Evolutionary conservation across 2,797 vertebrate species (phyloP), one percentile per base, ranked within the genome.

Genomic region (Mormyrus hasselquistii): DNA sequence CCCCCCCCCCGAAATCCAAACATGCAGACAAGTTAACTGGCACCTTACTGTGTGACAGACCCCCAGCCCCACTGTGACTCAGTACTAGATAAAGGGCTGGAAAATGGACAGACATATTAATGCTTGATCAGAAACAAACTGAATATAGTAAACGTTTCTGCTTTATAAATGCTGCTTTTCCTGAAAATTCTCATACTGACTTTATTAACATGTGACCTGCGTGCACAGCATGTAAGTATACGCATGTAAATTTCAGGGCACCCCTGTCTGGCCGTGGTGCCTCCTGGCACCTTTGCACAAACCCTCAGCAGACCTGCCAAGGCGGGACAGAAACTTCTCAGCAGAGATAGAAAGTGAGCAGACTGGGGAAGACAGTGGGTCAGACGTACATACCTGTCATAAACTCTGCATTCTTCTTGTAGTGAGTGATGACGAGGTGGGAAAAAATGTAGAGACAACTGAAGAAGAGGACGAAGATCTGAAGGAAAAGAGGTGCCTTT

Each of bases 401-500:
- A 89, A 98, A 99, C 92, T 99, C 99, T 0, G 98, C 95, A 88
- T 97, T 95, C 94, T 98, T 99, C 96, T 96, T 99, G 94, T 98
- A 99, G 94, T 94, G 96, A 44, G 97, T 97, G 92, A 99, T 96
- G 93, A 98, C 93, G 91, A 99, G 93, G 92, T 99, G 98, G 92
- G 97, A 98, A 91, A 99, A 92, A 59, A 99, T 96, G 94, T 99
- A 99, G 88, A 99, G 97, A 91, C 96, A 95, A 4, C 95, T 94
- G 47, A 99, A 99, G 90, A 99, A 96, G 91, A 99, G 96, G 4
- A 97, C 93, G 0, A 98, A 99, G 93, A 99, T 99, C 99, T 99
- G 94, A 90, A 85, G 89, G 91, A 87, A 93, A 73, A 65, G 38
- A 34, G 2, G 22, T 22, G 47, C 6, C 9, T 22, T 12, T 50